Conservation (phyloP, 2,797 vertebrate species). For the Lacerta agilis region DNA sequence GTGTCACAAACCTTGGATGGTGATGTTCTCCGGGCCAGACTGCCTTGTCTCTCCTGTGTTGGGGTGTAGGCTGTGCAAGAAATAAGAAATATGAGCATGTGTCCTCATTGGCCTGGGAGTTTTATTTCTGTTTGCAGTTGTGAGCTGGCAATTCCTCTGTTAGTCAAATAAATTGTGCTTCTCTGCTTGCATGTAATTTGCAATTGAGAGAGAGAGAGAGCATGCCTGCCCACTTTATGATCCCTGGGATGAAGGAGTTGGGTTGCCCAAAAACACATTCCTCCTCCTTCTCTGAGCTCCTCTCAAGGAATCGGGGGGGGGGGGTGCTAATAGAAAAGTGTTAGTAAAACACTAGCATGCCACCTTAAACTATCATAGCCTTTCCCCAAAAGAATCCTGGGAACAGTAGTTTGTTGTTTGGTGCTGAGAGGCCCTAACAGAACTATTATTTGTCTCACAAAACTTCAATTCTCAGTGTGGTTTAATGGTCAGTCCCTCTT, state of each 20-base stretch:
- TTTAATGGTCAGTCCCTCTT: no score
- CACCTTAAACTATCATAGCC: no score
- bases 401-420: no score
- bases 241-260: neutral
- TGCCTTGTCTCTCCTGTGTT: neutral
- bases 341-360: no score
- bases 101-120: no score
- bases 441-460: no score
- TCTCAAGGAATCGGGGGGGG: neutral
- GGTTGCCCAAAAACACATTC: neutral
- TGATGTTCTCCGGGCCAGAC: neutral
- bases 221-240: neutral
- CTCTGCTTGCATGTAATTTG: neutral
- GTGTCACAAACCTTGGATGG: no score
- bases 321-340: neutral
- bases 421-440: no score
- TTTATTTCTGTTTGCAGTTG: neutral
- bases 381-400: no score
- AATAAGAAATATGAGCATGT: neutral
- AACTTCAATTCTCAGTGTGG: no score
- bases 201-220: neutral
- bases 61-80: neutral
- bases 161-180: no score
- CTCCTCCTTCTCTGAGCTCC: neutral
- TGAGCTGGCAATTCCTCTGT: no score